These are phyloP conservation scores for Herpailurus yagouaroundi DNA, from an alignment of 2,113 vertebrate genomes.

Conservation along the genomic window DNA sequence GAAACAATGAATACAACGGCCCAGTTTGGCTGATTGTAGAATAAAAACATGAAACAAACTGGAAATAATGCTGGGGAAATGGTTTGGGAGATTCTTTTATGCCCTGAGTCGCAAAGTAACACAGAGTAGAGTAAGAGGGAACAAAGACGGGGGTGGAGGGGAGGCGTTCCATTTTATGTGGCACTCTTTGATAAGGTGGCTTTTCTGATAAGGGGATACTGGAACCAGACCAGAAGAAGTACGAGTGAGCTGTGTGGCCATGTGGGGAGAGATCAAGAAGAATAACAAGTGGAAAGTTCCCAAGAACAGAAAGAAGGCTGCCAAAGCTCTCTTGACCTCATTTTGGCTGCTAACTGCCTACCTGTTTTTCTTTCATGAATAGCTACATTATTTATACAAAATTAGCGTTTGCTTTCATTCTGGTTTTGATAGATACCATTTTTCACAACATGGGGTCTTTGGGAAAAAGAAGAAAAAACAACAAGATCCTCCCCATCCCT, in stretches of 20 bases:
- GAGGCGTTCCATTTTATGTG: not conserved
- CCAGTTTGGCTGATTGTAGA: not conserved
- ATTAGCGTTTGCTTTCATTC: not conserved
- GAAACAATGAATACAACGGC: not conserved
- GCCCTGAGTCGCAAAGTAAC: not conserved
- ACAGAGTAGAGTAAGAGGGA: not conserved
- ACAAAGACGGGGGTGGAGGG: not conserved
- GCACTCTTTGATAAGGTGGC: not conserved
- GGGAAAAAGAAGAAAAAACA: not conserved
- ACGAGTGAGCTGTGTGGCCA: accelerated
- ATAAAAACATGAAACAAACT: not conserved
- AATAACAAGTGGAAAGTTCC: not conserved
- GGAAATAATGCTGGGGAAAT: not conserved
- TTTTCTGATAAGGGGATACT: not conserved
- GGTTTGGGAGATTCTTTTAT: not conserved
- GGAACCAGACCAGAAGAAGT: not conserved
- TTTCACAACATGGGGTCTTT: not conserved
- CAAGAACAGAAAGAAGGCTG: not conserved
- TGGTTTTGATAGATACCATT: not conserved
- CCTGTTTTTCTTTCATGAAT: not conserved
- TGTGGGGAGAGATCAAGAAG: accelerated
- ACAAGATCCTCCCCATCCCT: slow-evolving; percentile 3
- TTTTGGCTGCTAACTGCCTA: not conserved
- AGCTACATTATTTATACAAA: not conserved
- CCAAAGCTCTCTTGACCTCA: not conserved